Base-by-base conservation (phyloP, 1,140 invertebrate genomes). In the Macrocentrus cingulum region DNA sequence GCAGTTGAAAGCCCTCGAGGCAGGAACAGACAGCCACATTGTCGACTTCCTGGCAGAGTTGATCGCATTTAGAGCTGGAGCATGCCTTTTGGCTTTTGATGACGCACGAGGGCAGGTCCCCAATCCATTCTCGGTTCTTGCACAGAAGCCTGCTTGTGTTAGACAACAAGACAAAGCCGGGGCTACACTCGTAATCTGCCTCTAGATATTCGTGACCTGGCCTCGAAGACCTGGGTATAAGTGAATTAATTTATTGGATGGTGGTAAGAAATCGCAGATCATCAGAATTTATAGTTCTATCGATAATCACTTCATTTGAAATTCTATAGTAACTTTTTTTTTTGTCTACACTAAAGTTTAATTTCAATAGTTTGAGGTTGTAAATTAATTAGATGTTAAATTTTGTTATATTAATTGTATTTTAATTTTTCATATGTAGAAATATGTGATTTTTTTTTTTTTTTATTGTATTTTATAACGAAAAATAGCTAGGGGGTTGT, bases 21-120 rank as follows among this genome's bases (percentile, higher is more conserved):
- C 83, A 84, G 20, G 67, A 75, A 52, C 83, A 84, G 49, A 70
- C 71, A 20, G 76, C 70, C 16, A 61, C 65, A 13, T 78, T 79
- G 61, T 75, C 68, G 56, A 76, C 70, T 60, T 80, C 76, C 52
- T 71, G 76, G 63, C 83, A 84, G 32, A 76, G 62, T 34, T 83
- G 79, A 53, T 83, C 75, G 42, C 79, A 79, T 42, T 65, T 68
- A 32, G 68, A 69, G 34, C 68, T n/a, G n/a, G 67, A 7, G 62
- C 64, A 49, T 76, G 78, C 6, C 62, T 51, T 42, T 67, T 62
- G 5, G 65, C 60, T 70, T 44, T 60, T 66, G 49, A 66, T 61
- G 56, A 65, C 71, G 57, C 74, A 80, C 41, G 70, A 70, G 54
- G 79, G 77, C 48, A 73, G 52, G 23, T 70, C 65, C 9, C 79